These are phyloP conservation scores for Petrolisthes cinctipes DNA, from an alignment of 2,888 invertebrate genomes.

Conservation along the genomic window DNA sequence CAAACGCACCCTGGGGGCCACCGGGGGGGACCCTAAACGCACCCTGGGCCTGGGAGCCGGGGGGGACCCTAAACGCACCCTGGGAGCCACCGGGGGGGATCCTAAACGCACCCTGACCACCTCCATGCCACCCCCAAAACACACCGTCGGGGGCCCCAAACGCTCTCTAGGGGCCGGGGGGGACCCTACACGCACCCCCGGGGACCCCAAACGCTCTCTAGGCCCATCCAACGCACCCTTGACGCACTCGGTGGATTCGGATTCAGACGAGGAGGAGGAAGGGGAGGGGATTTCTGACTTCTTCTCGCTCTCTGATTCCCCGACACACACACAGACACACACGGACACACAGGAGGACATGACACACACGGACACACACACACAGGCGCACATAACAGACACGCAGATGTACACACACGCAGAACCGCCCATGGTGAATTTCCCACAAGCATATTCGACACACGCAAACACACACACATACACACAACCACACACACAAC, in stretches of 20 bases:
- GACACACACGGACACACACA: neutral
- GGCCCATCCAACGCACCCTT: neutral
- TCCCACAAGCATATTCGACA: too few relatives aligned
- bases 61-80: neutral
- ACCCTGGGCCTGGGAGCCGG: neutral
- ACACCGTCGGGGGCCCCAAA: too few relatives aligned
- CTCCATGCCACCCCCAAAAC: too few relatives aligned
- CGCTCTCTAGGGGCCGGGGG: too few relatives aligned
- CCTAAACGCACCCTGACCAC: too few relatives aligned
- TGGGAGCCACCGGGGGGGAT: too few relatives aligned
- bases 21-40: neutral
- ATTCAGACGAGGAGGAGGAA: constrained; percentile 48
- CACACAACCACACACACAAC: neutral
- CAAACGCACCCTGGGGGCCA: neutral
- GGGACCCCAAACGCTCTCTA: too few relatives aligned
- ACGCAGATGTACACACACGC: neutral
- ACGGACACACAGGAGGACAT: neutral
- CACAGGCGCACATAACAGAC: neutral
- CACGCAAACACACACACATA: neutral
- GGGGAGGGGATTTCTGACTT: constrained; percentile 30
- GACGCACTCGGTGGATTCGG: neutral
- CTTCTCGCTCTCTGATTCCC: constrained; percentile 42
- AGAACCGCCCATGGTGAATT: too few relatives aligned
- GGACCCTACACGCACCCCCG: too few relatives aligned
- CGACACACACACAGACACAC: neutral